phyloP scores from a whole-genome alignment of 2,888 invertebrate species.

The Chloromyia formosa region DNA sequence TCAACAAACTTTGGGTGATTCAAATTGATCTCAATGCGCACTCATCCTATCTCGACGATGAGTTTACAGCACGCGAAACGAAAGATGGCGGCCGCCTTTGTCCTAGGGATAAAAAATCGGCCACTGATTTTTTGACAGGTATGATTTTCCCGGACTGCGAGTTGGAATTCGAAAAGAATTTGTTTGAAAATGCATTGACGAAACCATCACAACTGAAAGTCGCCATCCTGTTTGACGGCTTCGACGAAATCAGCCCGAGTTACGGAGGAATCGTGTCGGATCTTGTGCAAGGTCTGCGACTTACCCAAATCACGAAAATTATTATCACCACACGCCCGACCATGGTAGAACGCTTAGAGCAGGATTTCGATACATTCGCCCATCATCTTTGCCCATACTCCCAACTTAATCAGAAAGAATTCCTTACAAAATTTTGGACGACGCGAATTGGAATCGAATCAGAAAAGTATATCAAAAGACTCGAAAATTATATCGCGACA shows the following conservation, averaged over 20 bases:
- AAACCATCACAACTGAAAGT: background rate
- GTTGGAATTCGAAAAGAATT: conserved; percentile 8
- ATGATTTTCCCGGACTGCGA: too few relatives aligned
- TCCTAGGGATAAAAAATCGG: background rate
- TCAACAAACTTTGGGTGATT: conserved; percentile 5
- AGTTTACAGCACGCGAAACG: background rate
- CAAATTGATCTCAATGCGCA: conserved; percentile 30
- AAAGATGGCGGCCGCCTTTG: background rate
- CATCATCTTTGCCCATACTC: background rate
- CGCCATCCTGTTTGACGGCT: conserved; percentile 21
- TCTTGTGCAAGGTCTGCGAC: background rate
- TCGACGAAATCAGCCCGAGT: conserved; percentile 27
- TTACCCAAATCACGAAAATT: background rate
- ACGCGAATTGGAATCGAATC: background rate
- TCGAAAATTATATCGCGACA: background rate
- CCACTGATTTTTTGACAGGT: conserved; percentile 1
- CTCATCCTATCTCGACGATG: background rate
- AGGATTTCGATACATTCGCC: conserved; percentile 4
- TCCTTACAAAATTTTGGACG: conserved; percentile 14
- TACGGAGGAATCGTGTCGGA: conserved; percentile 12
- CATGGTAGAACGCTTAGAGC: conserved; percentile 1
- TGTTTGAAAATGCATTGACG: background rate
- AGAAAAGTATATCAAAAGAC: background rate
- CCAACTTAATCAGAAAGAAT: background rate
- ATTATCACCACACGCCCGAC: conserved; percentile 24